Percentiles rank a stretch among this genome's conserved stretches.
phyloP scores from a whole-genome alignment of 1,140 invertebrate species.

The Cyphomyrmex costatus region DNA sequence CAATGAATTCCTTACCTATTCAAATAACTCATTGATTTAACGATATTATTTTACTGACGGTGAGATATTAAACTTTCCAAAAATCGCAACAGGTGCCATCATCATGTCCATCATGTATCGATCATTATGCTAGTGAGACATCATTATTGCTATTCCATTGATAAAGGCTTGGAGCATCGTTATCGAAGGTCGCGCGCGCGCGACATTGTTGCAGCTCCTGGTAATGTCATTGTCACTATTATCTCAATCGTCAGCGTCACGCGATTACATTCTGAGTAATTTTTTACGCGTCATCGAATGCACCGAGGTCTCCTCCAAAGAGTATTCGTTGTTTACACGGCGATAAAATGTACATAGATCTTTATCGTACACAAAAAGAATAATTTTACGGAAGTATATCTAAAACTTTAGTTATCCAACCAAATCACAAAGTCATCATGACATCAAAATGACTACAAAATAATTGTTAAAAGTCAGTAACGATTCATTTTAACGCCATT shows the following conservation, averaged over 20 bases:
- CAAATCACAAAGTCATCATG: no score
- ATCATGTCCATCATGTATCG: not conserved
- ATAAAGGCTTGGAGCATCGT: slow-evolving; percentile 2
- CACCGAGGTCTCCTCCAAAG: not conserved
- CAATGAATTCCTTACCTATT: not conserved
- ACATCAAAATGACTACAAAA: no score
- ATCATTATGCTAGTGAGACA: not conserved
- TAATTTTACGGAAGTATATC: no score
- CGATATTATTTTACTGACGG: not conserved
- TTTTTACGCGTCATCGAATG: slow-evolving; percentile 19
- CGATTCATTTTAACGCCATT: no score
- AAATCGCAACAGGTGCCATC: slow-evolving; percentile 30
- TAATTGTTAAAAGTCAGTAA: no score
- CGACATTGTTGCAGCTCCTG: not conserved
- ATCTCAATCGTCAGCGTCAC: slow-evolving; percentile 13
- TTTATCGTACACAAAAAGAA: not conserved
- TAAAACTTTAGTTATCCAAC: no score
- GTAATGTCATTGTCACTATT: slow-evolving; percentile 38
- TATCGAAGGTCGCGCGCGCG: slow-evolving; percentile 32
- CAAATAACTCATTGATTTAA: not conserved
- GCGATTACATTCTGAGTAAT: not conserved
- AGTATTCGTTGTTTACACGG: not conserved
- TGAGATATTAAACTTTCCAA: not conserved
- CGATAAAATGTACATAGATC: slow-evolving; percentile 1
- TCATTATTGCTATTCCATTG: not conserved